phyloP scores from a whole-genome alignment of 2,113 vertebrate species.

The Eulemur rufifrons region DNA sequence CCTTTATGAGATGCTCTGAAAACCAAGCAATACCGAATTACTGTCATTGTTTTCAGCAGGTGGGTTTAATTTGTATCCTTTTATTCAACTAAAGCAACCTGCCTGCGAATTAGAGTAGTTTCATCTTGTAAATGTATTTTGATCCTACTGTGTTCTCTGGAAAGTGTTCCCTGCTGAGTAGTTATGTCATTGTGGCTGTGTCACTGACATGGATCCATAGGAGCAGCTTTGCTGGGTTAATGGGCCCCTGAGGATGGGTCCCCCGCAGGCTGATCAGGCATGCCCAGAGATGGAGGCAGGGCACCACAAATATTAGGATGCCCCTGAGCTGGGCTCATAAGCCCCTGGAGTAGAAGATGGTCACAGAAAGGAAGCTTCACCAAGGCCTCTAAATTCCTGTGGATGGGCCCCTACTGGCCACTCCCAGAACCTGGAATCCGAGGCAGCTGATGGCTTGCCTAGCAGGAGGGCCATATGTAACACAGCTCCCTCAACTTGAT shows the following conservation, averaged over 20 bases:
- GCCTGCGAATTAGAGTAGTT: conserved; percentile 24
- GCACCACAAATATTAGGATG: neutral
- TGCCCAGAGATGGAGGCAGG: neutral
- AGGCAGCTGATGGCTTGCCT: neutral
- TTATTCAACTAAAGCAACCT: neutral
- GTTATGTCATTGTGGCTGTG: neutral
- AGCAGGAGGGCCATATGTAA: neutral
- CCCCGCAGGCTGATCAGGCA: neutral
- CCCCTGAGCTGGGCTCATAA: neutral
- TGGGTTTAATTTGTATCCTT: neutral
- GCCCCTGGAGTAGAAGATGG: neutral
- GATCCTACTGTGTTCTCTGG: neutral
- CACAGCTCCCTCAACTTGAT: neutral
- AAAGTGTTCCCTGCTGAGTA: neutral
- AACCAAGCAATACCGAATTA: neutral
- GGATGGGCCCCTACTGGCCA: neutral
- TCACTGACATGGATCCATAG: neutral
- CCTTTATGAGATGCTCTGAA: conserved; percentile 1
- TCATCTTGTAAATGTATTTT: conserved; percentile 43
- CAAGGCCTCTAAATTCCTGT: neutral
- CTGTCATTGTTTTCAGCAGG: neutral
- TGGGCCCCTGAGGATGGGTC: neutral
- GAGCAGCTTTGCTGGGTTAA: neutral
- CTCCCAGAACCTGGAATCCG: neutral
- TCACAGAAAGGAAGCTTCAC: neutral